Percentiles rank a stretch among this genome's conserved stretches.
These are phyloP conservation scores for Indicator indicator DNA, from an alignment of 2,113 vertebrate genomes.

Conservation along the genomic window DNA sequence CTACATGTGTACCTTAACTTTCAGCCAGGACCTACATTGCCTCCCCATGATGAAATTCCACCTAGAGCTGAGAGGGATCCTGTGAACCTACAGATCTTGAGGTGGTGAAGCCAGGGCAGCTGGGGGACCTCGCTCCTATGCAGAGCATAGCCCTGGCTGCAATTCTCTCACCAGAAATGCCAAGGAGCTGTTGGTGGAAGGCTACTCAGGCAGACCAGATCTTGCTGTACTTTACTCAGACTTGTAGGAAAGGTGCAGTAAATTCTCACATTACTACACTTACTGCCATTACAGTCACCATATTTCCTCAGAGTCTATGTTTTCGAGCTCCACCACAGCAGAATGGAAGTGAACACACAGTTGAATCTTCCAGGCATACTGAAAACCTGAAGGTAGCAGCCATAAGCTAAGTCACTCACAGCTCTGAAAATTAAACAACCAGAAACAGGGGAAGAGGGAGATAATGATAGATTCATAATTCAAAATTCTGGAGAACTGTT, in stretches of 20 bases:
- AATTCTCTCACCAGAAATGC: not conserved
- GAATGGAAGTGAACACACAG: not conserved
- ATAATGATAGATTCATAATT: not conserved
- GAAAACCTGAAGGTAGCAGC: not conserved
- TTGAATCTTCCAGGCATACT: not conserved
- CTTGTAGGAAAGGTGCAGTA: not conserved
- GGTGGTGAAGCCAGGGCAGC: not conserved
- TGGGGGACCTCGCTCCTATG: no score
- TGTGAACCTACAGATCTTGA: not conserved
- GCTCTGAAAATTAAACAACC: not conserved
- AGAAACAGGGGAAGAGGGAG: not conserved
- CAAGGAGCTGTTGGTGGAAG: not conserved
- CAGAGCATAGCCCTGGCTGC: not conserved
- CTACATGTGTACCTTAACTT: not conserved
- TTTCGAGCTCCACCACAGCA: not conserved
- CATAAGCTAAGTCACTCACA: not conserved
- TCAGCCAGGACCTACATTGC: fast-evolving
- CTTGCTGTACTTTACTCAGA: not conserved
- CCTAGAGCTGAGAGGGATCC: not conserved
- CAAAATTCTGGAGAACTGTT: not conserved
- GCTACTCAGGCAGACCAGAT: not conserved
- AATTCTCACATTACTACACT: not conserved
- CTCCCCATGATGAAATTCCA: not conserved
- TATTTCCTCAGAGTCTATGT: not conserved
- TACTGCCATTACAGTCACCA: not conserved